Percentiles rank a stretch among this genome's conserved stretches.
Evolutionary conservation across 2,888 invertebrate genomes (phyloP).

Genomic region (Caenorhabditis uteleia): DNA sequence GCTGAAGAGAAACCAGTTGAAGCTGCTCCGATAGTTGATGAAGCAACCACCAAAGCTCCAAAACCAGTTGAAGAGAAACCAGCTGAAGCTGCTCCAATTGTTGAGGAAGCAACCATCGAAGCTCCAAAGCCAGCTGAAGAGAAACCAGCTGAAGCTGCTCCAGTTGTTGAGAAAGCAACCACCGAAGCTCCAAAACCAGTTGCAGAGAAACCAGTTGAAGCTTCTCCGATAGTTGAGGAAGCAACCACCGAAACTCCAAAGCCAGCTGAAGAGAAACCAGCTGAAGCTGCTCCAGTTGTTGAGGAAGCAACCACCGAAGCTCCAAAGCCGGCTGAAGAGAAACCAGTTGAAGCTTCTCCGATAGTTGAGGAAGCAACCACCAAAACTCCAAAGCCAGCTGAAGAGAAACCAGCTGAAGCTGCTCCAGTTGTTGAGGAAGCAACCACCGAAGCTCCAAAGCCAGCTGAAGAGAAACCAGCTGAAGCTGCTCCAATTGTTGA

Average conservation of each 20-base stretch:
- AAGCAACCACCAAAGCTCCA: conserved; percentile 3
- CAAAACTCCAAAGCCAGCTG: neutral
- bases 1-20: conserved; percentile 8
- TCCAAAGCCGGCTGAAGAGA: neutral
- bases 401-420: conserved; percentile 1
- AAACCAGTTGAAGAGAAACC: conserved; percentile 4
- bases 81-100: conserved; percentile 1
- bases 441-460: neutral
- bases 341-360: neutral
- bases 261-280: conserved; percentile 5
- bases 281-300: neutral
- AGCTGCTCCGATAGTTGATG: conserved; percentile 3
- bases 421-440: neutral
- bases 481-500: neutral
- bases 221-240: conserved; percentile 1
- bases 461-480: neutral
- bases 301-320: neutral
- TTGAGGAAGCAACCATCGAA: neutral
- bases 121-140: neutral
- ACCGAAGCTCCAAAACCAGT: neutral
- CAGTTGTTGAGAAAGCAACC: neutral
- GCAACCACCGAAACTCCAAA: conserved; percentile 1
- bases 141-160: neutral
- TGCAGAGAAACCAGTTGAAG: conserved; percentile 1
- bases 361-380: neutral